Conservation (phyloP, 2,888 invertebrate species). For the Ariolimax columbianus region DNA sequence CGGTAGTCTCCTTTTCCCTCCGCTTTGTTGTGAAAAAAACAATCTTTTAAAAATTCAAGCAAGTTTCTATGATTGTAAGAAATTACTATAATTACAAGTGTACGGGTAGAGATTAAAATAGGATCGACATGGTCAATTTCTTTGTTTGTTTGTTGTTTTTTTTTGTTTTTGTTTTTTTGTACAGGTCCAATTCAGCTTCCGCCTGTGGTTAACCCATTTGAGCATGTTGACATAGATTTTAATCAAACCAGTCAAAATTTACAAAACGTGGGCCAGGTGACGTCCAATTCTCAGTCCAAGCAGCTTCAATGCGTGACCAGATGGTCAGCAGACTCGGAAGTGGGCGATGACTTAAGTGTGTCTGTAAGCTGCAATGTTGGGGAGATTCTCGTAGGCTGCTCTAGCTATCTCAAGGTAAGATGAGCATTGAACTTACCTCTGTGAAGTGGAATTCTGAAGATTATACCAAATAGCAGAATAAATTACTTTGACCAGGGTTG, state of each 20-base stretch:
- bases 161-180: too few relatives aligned
- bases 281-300: conserved; percentile 1
- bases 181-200: conserved; percentile 44
- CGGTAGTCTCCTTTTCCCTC: too few relatives aligned
- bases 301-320: conserved; percentile 48
- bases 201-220: conserved; percentile 20
- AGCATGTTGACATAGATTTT: conserved; percentile 28
- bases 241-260: conserved; percentile 42
- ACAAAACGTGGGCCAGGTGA: conserved; percentile 32
- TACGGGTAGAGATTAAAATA: too few relatives aligned
- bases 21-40: too few relatives aligned
- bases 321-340: conserved; percentile 45
- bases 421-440: background rate
- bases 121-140: too few relatives aligned
- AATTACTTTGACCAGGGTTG: too few relatives aligned
- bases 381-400: conserved; percentile 53
- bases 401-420: conserved; percentile 47
- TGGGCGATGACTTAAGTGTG: conserved; percentile 49
- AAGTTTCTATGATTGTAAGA: too few relatives aligned
- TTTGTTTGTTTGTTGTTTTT: too few relatives aligned
- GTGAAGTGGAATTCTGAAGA: background rate
- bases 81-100: too few relatives aligned
- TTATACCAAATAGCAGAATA: background rate
- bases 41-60: too few relatives aligned
- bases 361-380: conserved; percentile 47